phyloP scores from a whole-genome alignment of 2,888 invertebrate genomes.

The Eupeodes latifasciatus region DNA sequence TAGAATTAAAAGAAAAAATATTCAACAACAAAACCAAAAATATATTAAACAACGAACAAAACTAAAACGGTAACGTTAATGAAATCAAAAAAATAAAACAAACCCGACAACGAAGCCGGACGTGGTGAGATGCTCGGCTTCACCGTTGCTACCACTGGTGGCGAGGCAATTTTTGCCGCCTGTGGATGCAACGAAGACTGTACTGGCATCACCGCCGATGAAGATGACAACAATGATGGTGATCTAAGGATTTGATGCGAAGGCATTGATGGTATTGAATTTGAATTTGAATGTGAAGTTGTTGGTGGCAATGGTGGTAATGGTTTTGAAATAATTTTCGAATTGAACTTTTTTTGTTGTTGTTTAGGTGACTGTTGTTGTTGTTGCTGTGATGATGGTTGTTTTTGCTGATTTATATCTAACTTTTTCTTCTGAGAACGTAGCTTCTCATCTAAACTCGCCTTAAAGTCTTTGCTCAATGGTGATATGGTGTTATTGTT shows the following conservation, averaged over 20 bases:
- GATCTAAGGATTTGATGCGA: slow-evolving; percentile 72
- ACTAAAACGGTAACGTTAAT: slow-evolving; percentile 72
- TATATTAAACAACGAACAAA: slow-evolving; percentile 76
- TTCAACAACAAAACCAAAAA: slow-evolving; percentile 68
- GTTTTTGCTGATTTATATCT: slow-evolving; percentile 66
- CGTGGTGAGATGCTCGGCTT: slow-evolving; percentile 84
- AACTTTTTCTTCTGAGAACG: slow-evolving; percentile 70
- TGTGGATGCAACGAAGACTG: slow-evolving; percentile 76
- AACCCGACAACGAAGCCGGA: slow-evolving; percentile 84
- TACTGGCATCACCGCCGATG: slow-evolving; percentile 65
- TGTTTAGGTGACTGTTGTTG: slow-evolving; percentile 65
- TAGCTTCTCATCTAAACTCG: slow-evolving; percentile 76
- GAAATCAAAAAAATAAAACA: slow-evolving; percentile 80
- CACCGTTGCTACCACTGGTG: slow-evolving; percentile 77
- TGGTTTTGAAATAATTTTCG: slow-evolving; percentile 70
- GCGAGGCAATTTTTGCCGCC: slow-evolving; percentile 61
- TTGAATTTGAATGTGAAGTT: slow-evolving; percentile 47
- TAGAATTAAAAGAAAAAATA: slow-evolving; percentile 70
- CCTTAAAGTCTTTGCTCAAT: slow-evolving; percentile 77
- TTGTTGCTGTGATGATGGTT: slow-evolving; percentile 54
- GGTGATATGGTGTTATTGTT: slow-evolving; percentile 65
- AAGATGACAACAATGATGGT: slow-evolving; percentile 71
- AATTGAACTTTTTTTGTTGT: slow-evolving; percentile 66
- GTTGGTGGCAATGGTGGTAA: slow-evolving; percentile 71
- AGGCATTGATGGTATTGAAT: slow-evolving; percentile 67